phyloP scores from a whole-genome alignment of 1,140 invertebrate genomes.

The Temnothorax nylanderi region DNA sequence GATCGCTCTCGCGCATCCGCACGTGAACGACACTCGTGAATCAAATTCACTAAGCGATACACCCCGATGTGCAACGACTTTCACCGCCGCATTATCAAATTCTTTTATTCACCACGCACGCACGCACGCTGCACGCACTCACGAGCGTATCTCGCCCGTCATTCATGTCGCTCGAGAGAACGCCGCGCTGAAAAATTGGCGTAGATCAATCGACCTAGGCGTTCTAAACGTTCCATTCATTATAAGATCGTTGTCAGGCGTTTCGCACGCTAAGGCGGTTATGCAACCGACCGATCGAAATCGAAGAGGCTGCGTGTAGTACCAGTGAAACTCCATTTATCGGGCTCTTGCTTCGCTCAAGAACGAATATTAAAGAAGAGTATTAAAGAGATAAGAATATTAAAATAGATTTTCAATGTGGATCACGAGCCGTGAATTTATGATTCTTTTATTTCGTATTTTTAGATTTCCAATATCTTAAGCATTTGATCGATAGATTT shows the following conservation, averaged over 20 bases:
- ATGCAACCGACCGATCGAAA: not conserved
- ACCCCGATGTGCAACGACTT: conserved; percentile 2
- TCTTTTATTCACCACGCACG: conserved; percentile 12
- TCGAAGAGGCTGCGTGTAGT: not conserved
- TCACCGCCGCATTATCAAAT: conserved; percentile 42
- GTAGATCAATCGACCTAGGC: not conserved
- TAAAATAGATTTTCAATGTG: not conserved
- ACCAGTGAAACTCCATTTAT: not conserved
- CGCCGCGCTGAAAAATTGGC: not conserved
- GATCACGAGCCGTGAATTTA: not conserved
- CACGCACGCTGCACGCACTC: not conserved
- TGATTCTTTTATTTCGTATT: not conserved
- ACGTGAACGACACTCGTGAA: conserved; percentile 26
- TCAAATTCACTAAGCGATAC: conserved; percentile 32
- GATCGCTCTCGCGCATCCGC: conserved; percentile 6
- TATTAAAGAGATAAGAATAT: no score
- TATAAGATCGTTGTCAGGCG: not conserved
- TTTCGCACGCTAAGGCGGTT: not conserved
- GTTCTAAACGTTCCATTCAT: not conserved
- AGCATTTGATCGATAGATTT: not conserved
- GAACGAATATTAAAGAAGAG: not conserved
- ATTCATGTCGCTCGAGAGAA: not conserved
- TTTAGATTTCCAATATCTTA: not conserved
- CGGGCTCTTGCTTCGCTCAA: not conserved
- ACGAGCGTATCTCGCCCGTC: conserved; percentile 3